Base-by-base conservation (phyloP, 2,797 vertebrate genomes). In the Antennarius maculatus region DNA sequence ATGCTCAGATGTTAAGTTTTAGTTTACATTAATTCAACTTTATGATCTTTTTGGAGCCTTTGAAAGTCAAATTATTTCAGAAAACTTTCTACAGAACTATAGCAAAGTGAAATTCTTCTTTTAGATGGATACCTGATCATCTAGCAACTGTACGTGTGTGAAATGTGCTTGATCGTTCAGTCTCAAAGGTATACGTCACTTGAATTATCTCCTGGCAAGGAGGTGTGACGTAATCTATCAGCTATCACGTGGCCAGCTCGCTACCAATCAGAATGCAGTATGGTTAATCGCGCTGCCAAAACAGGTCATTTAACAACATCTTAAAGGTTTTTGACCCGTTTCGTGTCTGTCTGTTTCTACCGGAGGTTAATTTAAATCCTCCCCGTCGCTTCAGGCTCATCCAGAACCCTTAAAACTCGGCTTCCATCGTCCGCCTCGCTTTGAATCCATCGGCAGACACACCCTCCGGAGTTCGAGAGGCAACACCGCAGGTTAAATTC, bases 201-300 rank as follows among this genome's bases (percentile, higher is more conserved):
- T 34, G 31, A 34, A 34, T 23, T 1, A 23, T 23, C 31, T 34
- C 31, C 7, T 3, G 7, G 31, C 31, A 39, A 39, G 37, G 7
- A 41, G 10, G 1, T 54, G 6, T 17, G 17, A 9, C 52, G n/a
- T 0, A 2, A 75, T 76, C 79, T 8, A n/a, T 0, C 0, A 1
- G 0, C 34, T 7, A 57, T 69, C 74, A 85, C 2, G 15, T 75
- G 74, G 7, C 41, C 52, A 0, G 23, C 5, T n/a, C 9, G 0
- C 39, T 0, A 16, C 81, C 80, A 87, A 84, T 82, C 61, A 65
- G 49, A 61, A 34, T 0, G 17, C 3, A 61, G 54, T 0, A 3
- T 8, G 11, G 42, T 10, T 9, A 4, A 0, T 53, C 37, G 6
- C 41, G 3, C 11, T 5, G 23, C 1, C 53, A 34, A 61, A 72